A percentile compares a stretch with the other conserved stretches of the same genome.
phyloP scores from a whole-genome alignment of 1,140 invertebrate genomes.

The Phenacoccus solenopsis region DNA sequence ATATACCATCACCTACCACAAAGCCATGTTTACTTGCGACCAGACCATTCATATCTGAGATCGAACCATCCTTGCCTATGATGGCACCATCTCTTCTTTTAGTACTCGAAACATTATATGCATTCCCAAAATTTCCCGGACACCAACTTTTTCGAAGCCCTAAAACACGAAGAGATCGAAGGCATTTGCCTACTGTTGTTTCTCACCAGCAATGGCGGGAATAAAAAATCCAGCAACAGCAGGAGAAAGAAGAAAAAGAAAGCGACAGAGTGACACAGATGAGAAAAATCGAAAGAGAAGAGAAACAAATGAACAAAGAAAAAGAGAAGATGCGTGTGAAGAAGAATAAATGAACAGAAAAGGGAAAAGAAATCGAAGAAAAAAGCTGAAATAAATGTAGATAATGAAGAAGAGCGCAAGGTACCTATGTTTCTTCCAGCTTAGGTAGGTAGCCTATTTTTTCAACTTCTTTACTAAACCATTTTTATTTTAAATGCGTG shows the following conservation, averaged over 20 bases:
- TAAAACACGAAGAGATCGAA: not conserved
- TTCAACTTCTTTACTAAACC: no score
- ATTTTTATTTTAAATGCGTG: no score
- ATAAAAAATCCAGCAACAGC: not conserved
- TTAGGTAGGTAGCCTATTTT: no score
- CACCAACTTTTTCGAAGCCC: not conserved
- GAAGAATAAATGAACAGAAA: not conserved
- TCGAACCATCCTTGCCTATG: no score
- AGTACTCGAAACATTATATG: not conserved
- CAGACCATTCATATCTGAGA: not conserved
- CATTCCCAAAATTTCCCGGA: not conserved
- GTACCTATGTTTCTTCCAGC: no score
- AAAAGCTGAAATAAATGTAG: not conserved
- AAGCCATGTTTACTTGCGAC: not conserved
- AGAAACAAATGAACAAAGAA: not conserved
- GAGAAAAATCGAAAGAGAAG: not conserved
- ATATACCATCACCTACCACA: no score
- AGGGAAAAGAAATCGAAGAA: not conserved
- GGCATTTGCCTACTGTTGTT: no score
- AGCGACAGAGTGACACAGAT: not conserved
- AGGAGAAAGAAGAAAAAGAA: not conserved
- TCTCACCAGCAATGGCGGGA: not conserved
- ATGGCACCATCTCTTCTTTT: not conserved
- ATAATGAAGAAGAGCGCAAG: not conserved
- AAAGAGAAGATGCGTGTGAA: not conserved